Evolutionary conservation across 2,113 vertebrate genomes (phyloP).

Genomic region (Hemiscyllium ocellatum): DNA sequence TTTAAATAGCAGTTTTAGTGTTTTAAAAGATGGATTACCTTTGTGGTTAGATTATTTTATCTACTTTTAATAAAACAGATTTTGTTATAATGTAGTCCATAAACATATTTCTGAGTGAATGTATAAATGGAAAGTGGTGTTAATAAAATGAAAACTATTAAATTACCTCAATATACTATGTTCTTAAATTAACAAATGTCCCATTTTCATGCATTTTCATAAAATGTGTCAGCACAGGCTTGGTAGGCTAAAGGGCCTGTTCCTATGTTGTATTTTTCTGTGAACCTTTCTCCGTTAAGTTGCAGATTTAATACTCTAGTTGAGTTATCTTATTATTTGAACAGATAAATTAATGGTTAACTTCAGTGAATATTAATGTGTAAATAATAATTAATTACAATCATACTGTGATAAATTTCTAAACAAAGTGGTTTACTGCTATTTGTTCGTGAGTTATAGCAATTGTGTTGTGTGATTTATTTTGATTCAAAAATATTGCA

Average conservation of each 20-base stretch:
- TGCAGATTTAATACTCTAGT: neutral
- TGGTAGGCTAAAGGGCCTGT: too few species aligned
- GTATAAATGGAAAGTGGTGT: neutral
- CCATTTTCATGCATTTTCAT: neutral
- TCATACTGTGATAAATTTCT: neutral
- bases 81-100: neutral
- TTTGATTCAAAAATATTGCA: neutral
- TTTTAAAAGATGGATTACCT: conserved; percentile 1
- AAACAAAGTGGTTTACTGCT: neutral
- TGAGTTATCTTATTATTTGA: neutral
- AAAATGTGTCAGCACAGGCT: neutral
- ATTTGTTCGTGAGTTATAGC: neutral
- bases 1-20: neutral
- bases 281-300: neutral
- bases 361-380: neutral
- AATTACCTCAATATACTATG: neutral
- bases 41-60: neutral
- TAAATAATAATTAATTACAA: too few species aligned
- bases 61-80: neutral
- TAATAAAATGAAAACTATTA: neutral
- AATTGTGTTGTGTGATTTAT: neutral
- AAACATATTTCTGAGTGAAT: neutral
- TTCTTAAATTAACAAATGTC: neutral
- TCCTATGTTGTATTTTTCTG: too few species aligned
- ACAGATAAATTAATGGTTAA: neutral